These are phyloP conservation scores for Melanotus villosus DNA, from an alignment of 2,888 invertebrate genomes.

Conservation along the genomic window DNA sequence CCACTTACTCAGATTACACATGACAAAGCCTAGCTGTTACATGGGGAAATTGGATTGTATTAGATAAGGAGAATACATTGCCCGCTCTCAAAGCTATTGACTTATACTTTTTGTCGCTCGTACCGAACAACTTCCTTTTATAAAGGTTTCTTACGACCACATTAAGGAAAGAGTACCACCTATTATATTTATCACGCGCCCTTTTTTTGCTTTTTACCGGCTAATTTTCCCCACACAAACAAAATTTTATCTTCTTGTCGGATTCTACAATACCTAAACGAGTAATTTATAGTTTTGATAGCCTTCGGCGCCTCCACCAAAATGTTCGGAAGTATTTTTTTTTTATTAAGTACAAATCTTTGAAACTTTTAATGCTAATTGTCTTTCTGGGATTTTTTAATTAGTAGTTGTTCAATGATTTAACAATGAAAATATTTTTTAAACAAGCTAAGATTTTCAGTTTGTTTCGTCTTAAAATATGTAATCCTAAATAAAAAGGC, in stretches of 20 bases:
- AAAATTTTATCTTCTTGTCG: background rate
- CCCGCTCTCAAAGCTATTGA: conserved; percentile 45
- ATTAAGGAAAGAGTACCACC: conserved; percentile 22
- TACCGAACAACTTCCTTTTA: conserved; percentile 38
- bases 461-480: too few relatives aligned
- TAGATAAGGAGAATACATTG: conserved; percentile 54
- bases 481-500: too few relatives aligned
- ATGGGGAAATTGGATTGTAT: conserved; percentile 57
- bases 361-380: too few relatives aligned
- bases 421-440: too few relatives aligned
- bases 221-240: background rate
- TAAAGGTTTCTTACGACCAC: conserved; percentile 29
- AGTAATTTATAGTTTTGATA: too few relatives aligned
- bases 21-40: conserved; percentile 57
- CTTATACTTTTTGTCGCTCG: conserved; percentile 44
- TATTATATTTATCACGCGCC: conserved; percentile 18
- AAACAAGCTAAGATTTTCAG: too few relatives aligned
- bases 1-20: conserved; percentile 60
- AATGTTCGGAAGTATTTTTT: too few relatives aligned
- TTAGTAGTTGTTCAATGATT: too few relatives aligned
- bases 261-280: too few relatives aligned
- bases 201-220: conserved; percentile 11
- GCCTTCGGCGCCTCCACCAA: too few relatives aligned
- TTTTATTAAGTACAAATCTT: too few relatives aligned
- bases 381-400: too few relatives aligned